A percentile compares a stretch with the other conserved stretches of the same genome.
phyloP scores from a whole-genome alignment of 2,113 vertebrate species.

The Catharus fuscescens region DNA sequence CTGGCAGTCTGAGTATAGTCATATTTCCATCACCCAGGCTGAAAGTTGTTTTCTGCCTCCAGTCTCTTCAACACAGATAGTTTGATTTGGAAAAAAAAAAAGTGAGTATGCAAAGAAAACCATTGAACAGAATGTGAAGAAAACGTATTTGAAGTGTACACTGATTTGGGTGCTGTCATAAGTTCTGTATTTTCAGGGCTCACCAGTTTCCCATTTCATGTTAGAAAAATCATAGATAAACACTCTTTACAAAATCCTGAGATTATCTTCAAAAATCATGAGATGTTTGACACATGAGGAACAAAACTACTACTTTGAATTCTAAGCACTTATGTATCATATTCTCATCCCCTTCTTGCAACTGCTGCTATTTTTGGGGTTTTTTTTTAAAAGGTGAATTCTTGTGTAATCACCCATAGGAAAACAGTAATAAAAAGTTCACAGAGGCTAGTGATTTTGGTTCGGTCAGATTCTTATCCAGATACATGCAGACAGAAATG shows the following conservation, averaged over 20 bases:
- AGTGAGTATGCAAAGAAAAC: fast-evolving
- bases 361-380: background rate
- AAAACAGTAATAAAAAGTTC: background rate
- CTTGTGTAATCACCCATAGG: background rate
- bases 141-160: background rate
- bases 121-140: background rate
- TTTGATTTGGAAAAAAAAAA: background rate
- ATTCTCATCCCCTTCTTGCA: background rate
- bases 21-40: constrained; percentile 12
- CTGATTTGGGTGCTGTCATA: background rate
- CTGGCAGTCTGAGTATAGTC: background rate
- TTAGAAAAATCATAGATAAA: background rate
- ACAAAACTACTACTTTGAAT: background rate
- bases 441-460: background rate
- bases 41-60: constrained; percentile 13
- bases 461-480: background rate
- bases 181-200: background rate
- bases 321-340: background rate
- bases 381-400: background rate
- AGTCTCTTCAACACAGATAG: background rate
- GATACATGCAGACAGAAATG: background rate
- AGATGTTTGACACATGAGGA: background rate
- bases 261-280: background rate
- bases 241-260: background rate
- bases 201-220: background rate